Conservation (phyloP, 2,113 vertebrate genomes). For the Corythaeola cristata region DNA sequence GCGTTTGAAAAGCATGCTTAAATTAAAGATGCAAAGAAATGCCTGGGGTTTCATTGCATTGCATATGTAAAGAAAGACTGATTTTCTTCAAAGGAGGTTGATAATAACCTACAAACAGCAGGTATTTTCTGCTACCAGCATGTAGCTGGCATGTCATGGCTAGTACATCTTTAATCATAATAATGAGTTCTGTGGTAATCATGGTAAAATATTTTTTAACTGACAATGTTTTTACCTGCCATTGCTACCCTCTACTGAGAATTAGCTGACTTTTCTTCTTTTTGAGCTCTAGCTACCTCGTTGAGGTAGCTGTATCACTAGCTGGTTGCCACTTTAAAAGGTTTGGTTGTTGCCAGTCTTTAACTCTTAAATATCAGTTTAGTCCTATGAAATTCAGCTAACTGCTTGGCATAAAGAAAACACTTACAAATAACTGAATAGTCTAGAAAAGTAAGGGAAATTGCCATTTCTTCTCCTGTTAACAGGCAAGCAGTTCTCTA, state of each 20-base stretch:
- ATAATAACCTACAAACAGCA: constrained; percentile 71
- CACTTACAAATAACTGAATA: neutral
- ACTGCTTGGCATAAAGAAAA: neutral
- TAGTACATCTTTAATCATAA: constrained; percentile 72
- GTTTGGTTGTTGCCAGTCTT: neutral
- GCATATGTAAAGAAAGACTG: constrained; percentile 65
- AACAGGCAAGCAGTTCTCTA: neutral
- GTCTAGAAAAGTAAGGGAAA: neutral
- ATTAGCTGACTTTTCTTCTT: neutral
- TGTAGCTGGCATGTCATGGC: constrained; percentile 64
- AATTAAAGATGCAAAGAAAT: constrained; percentile 67
- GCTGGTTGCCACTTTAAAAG: neutral
- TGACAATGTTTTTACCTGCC: constrained; percentile 42
- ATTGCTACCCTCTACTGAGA: constrained; percentile 28
- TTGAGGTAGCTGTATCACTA: neutral
- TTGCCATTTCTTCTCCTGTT: neutral
- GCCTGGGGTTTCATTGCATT: constrained; percentile 62
- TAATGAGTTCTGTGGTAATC: constrained; percentile 65
- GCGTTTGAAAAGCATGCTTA: constrained; percentile 32
- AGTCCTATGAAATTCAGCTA: neutral
- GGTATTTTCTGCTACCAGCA: constrained; percentile 70
- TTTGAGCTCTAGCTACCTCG: neutral
- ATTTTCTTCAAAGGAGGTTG: constrained; percentile 65
- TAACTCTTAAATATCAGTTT: neutral
- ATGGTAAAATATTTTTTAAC: constrained; percentile 65